A percentile compares a stretch with the other conserved stretches of the same genome.
Evolutionary conservation across 1,140 invertebrate species (phyloP).

Genomic region (Leptopilina boulardi): DNA sequence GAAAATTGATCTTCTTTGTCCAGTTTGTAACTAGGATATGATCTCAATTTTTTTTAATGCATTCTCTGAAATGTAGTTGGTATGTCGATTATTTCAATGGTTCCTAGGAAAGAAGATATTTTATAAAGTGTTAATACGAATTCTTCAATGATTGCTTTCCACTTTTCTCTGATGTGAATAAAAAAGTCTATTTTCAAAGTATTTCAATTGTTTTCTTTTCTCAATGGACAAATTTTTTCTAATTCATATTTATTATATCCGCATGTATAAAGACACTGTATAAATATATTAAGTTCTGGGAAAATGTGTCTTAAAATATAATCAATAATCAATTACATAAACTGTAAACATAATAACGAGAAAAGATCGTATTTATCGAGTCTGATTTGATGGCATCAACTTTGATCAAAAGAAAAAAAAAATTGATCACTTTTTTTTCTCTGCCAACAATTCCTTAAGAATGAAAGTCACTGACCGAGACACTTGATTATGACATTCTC

Average conservation of each 20-base stretch:
- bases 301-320: neutral
- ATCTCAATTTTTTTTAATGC: neutral
- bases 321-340: neutral
- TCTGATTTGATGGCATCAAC: neutral
- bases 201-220: neutral
- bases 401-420: neutral
- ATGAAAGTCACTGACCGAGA: slow-evolving; percentile 3
- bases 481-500: neutral
- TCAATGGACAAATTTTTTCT: neutral
- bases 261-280: too few relatives aligned
- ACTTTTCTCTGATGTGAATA: neutral
- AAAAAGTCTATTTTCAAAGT: neutral
- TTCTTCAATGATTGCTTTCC: neutral
- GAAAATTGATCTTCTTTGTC: neutral
- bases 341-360: neutral
- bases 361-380: neutral
- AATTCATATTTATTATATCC: too few relatives aligned
- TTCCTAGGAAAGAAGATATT: neutral
- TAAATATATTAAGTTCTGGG: too few relatives aligned
- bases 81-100: neutral
- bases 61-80: neutral
- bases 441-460: neutral
- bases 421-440: neutral
- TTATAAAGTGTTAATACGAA: neutral
- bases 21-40: neutral